phyloP scores from a whole-genome alignment of 1,140 invertebrate genomes.

The Drosophila eugracilis region DNA sequence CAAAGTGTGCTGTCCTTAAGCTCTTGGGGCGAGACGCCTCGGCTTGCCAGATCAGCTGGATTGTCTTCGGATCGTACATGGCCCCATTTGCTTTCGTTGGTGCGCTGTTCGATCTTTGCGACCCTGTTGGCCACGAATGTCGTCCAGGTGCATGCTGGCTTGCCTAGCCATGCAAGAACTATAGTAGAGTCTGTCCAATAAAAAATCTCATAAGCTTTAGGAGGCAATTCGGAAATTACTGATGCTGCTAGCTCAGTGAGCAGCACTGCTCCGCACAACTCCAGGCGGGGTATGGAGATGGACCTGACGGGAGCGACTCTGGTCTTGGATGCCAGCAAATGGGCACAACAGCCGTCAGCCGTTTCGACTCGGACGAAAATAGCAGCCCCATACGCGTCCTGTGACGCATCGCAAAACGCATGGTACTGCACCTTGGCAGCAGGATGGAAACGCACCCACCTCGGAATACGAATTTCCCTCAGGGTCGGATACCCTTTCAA shows the following conservation, averaged over 20 bases:
- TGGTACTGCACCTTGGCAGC: background rate
- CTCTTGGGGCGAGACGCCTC: background rate
- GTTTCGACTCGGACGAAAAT: conserved; percentile 2
- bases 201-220: too few species aligned
- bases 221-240: too few species aligned
- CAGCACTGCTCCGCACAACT: background rate
- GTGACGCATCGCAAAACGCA: background rate
- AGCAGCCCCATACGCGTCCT: background rate
- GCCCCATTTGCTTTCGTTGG: background rate
- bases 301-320: background rate
- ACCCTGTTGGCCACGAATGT: conserved; percentile 1
- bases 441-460: conserved; percentile 1
- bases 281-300: background rate
- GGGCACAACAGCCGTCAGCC: background rate
- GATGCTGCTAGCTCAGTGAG: background rate
- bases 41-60: background rate
- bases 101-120: background rate
- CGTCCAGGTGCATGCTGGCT: conserved; percentile 2
- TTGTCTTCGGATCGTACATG: background rate
- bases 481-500: background rate
- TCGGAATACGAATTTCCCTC: background rate
- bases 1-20: background rate
- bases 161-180: conserved; percentile 2
- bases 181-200: conserved; percentile 8
- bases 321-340: background rate